These are phyloP conservation scores for Mythimna ferrago DNA, from an alignment of 2,888 invertebrate species.

Conservation along the genomic window DNA sequence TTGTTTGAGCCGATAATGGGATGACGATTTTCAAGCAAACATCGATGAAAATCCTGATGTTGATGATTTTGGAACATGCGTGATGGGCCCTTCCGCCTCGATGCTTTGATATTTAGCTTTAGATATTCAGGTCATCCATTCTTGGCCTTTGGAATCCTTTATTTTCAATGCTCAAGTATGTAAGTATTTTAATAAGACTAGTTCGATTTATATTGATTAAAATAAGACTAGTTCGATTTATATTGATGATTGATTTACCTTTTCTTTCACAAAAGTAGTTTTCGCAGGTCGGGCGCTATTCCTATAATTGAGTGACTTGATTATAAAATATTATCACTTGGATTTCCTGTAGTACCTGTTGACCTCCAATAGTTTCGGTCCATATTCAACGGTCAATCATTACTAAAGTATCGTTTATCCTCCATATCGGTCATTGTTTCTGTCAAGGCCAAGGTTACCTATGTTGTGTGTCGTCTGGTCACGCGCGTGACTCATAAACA, in stretches of 20 bases:
- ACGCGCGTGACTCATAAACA: conserved; percentile 52
- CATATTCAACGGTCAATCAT: conserved; percentile 13
- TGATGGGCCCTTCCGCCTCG: conserved; percentile 9
- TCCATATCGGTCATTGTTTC: conserved; percentile 33
- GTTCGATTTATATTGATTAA: too few species aligned
- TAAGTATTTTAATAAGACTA: background rate
- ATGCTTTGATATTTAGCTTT: conserved; percentile 2
- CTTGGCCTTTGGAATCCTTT: background rate
- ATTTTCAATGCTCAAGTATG: background rate
- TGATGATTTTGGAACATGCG: conserved; percentile 41
- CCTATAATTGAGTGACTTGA: background rate
- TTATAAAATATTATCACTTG: background rate
- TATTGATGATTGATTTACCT: background rate
- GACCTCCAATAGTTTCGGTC: conserved; percentile 7
- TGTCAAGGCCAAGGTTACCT: conserved; percentile 42
- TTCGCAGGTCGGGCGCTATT: background rate
- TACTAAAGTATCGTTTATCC: conserved; percentile 24
- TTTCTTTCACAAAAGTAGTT: background rate
- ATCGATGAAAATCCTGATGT: conserved; percentile 48
- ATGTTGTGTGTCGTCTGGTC: conserved; percentile 28
- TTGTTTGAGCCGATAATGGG: conserved; percentile 51
- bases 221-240: background rate
- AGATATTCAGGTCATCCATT: background rate
- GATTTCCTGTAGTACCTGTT: conserved; percentile 4
- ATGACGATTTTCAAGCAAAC: conserved; percentile 48